Evolutionary conservation across 2,113 vertebrate species (phyloP), one percentile per base, ranked within the genome.

Genomic region (Accipiter virgatus): DNA sequence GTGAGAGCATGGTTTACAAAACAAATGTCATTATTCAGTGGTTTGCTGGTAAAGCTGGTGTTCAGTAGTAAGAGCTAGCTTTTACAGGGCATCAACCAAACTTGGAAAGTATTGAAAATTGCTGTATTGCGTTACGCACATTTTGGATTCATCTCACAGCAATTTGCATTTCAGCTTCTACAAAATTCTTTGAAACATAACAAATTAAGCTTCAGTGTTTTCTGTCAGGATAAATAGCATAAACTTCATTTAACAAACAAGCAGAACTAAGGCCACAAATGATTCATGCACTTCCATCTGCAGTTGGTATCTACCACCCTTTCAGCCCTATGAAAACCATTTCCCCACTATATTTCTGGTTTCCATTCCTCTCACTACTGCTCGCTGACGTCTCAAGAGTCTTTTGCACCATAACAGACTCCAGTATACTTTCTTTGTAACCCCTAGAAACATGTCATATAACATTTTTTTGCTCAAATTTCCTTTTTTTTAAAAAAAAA

Each of bases 151-250:
- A 36, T 92, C 92, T 90, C 79, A 62, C 55, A 75, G 82, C 75
- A 95, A 92, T 97, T 97, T 95, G 94, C 83, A 71, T 95, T 95
- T 90, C 80, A 91, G 88, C 88, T 93, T 86, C 90, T 92, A 80
- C 91, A 92, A 52, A 96, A 93, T 90, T 95, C 92, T 93, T 92
- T 93, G 92, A 95, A 97, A 97, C 96, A 78, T 88, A 97, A 81
- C 90, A 83, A 94, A 97, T 93, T 95, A 97, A 78, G 94, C 90
- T 92, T 93, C 94, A 94, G 74, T 94, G 87, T 95, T 95, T 96
- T 96, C 93, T 94, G 89, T 93, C 90, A 92, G 86, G 61, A 52
- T 95, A 89, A 95, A 92, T 63, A 92, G 94, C 65, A 93, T 68
- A 97, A 96, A 95, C 50, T 65, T 95, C 96, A 84, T 93, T 93